Evolutionary conservation across 2,113 vertebrate species (phyloP).

Genomic region (Crotophaga sulcirostris): DNA sequence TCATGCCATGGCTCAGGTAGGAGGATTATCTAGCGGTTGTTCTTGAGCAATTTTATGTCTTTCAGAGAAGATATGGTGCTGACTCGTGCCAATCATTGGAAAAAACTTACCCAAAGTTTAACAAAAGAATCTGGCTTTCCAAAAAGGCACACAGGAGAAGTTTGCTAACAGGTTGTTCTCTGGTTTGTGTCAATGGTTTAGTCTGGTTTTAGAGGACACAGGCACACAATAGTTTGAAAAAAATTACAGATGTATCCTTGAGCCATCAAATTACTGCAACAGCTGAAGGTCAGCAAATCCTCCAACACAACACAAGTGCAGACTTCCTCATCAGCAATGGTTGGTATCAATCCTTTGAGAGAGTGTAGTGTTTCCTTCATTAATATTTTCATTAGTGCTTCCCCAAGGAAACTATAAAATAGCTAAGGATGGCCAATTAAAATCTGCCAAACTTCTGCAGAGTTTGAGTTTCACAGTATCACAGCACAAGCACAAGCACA

Average conservation of each 20-base stretch:
- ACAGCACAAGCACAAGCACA: too few relatives aligned
- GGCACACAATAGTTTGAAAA: background rate
- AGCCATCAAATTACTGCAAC: background rate
- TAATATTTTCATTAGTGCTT: background rate
- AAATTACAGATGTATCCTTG: background rate
- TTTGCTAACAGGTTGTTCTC: background rate
- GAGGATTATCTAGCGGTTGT: background rate
- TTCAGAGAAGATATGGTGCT: background rate
- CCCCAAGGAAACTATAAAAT: background rate
- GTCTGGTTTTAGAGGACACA: background rate
- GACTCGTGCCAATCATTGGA: background rate
- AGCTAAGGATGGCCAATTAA: background rate
- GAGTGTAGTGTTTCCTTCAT: background rate
- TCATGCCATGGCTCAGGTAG: background rate
- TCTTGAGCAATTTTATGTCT: background rate
- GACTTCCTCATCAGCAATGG: background rate
- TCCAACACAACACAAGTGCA: background rate
- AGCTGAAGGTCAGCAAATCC: background rate
- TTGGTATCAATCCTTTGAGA: background rate
- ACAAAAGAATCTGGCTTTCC: background rate
- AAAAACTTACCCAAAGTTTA: background rate
- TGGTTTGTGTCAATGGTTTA: background rate
- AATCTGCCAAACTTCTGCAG: background rate
- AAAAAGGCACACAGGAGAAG: background rate
- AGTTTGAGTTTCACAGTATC: too few relatives aligned